A percentile compares a stretch with the other conserved stretches of the same genome.
These are phyloP conservation scores for Ptilodon capucinus DNA, from an alignment of 2,888 invertebrate species.

Conservation along the genomic window DNA sequence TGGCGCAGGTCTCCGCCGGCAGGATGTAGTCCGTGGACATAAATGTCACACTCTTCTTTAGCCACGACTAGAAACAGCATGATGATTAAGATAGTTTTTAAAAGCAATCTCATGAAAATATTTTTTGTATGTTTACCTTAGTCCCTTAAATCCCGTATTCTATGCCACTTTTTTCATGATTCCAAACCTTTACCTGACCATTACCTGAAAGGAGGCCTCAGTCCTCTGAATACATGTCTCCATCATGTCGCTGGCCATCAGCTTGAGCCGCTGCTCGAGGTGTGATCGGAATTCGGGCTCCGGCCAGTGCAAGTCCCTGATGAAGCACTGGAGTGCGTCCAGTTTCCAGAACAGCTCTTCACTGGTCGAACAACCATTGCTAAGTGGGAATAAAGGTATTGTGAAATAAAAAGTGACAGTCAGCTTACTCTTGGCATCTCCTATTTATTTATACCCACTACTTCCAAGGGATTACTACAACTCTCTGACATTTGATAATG, in stretches of 20 bases:
- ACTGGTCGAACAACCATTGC: conserved; percentile 98
- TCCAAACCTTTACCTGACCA: too few species aligned
- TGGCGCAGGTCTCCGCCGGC: conserved; percentile 98
- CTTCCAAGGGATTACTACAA: too few species aligned
- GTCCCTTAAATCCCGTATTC: too few species aligned
- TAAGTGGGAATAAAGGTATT: conserved; percentile 48
- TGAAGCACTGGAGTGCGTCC: conserved; percentile 98
- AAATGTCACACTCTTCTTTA: conserved; percentile 95
- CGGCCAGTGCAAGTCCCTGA: conserved; percentile 99
- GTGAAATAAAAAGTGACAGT: too few species aligned
- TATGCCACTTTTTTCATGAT: too few species aligned
- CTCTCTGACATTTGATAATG: too few species aligned
- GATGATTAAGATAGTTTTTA: too few species aligned
- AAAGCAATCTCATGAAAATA: too few species aligned
- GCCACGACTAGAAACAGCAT: conserved; percentile 86
- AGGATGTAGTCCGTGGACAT: conserved; percentile 98
- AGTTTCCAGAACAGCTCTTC: conserved; percentile 99
- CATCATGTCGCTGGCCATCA: conserved; percentile 99
- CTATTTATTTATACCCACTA: too few species aligned
- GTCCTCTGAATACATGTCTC: conserved; percentile 98
- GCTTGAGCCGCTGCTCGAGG: conserved; percentile 96
- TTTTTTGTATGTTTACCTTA: too few species aligned
- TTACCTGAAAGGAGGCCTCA: conserved; percentile 89
- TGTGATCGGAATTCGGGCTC: conserved; percentile 98
- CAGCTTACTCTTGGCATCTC: too few species aligned